Conservation (phyloP, 2,113 vertebrate species). For the Periophthalmus modestus region DNA sequence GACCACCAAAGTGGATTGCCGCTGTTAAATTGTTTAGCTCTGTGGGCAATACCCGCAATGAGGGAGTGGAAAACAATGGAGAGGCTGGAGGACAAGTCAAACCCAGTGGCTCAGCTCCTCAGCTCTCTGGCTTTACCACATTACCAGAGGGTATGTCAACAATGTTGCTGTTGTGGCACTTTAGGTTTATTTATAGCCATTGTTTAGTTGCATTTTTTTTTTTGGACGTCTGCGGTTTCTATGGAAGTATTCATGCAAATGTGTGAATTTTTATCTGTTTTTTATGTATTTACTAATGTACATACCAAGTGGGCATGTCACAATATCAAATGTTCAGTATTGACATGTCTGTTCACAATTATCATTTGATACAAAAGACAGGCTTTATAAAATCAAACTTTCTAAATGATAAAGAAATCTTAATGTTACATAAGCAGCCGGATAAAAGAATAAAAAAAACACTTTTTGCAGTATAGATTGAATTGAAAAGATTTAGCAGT, state of each 20-base stretch:
- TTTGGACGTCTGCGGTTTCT: neutral
- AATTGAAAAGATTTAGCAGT: neutral
- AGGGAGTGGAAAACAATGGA: slow-evolving; percentile 70
- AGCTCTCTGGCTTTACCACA: slow-evolving; percentile 77
- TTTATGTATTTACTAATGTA: neutral
- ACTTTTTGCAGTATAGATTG: neutral
- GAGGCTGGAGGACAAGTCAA: slow-evolving; percentile 64
- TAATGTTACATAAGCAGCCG: neutral
- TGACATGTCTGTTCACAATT: no score
- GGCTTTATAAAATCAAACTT: neutral
- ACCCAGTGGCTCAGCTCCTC: slow-evolving; percentile 77
- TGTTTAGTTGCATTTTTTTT: neutral
- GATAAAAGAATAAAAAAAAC: neutral
- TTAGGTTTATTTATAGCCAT: neutral
- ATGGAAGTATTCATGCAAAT: neutral
- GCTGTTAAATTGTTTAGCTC: slow-evolving; percentile 16
- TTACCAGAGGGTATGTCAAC: slow-evolving; percentile 77
- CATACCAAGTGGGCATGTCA: neutral
- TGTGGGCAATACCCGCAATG: slow-evolving; percentile 48
- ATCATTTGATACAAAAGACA: no score
- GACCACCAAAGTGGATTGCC: slow-evolving; percentile 10
- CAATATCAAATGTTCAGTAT: no score
- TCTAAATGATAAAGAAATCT: neutral
- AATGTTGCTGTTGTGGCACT: slow-evolving; percentile 2
- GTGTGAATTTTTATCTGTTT: neutral